Conservation (phyloP, 2,797 vertebrate species). For the Poecilia picta region DNA sequence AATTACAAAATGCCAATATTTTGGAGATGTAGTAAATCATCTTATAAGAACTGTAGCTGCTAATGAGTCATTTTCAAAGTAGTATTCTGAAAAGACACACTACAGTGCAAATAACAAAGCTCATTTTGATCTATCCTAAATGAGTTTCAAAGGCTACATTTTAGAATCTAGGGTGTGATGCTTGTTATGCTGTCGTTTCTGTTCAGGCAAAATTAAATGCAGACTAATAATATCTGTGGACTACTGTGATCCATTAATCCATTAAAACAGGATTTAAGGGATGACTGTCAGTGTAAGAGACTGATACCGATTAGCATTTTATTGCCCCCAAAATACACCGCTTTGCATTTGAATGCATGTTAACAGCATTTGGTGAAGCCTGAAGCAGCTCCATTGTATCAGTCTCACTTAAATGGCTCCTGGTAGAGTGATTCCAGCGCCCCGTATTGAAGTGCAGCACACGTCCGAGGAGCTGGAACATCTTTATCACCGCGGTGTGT, state of each 20-base stretch:
- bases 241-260: constrained; percentile 40
- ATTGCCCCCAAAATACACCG: constrained; percentile 43
- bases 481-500: constrained; percentile 38
- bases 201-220: constrained; percentile 25
- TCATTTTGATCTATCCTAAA: neutral
- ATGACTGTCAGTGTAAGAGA: constrained; percentile 40
- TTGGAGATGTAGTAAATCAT: neutral
- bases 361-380: constrained; percentile 17
- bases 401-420: constrained; percentile 25
- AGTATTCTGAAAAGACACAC: neutral
- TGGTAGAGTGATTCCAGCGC: neutral
- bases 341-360: constrained; percentile 31
- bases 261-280: constrained; percentile 47
- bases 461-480: constrained; percentile 10
- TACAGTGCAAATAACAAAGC: neutral
- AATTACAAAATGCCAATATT: neutral
- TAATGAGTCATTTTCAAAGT: neutral
- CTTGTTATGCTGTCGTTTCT: constrained; percentile 9
- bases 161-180: neutral
- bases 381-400: constrained; percentile 15
- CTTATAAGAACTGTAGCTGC: neutral
- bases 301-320: constrained; percentile 54
- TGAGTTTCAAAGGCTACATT: neutral
- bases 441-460: constrained; percentile 13
- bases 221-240: constrained; percentile 37